These are phyloP conservation scores for Antheraea mylitta DNA, from an alignment of 1,140 invertebrate genomes.

Conservation along the genomic window DNA sequence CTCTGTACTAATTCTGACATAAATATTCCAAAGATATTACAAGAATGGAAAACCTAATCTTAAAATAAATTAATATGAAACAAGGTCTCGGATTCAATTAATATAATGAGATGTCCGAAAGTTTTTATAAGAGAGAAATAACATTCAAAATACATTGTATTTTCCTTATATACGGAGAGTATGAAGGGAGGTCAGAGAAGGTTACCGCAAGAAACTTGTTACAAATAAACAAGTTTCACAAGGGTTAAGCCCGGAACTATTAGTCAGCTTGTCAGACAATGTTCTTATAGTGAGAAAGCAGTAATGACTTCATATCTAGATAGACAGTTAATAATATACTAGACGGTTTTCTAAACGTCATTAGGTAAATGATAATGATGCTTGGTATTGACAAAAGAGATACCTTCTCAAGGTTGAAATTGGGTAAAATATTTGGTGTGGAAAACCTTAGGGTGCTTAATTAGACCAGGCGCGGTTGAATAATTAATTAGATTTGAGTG, in stretches of 20 bases:
- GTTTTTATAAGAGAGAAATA: neutral
- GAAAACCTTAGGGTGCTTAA: too few species aligned
- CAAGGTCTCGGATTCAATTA: neutral
- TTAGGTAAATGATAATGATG: too few species aligned
- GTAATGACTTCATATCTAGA: neutral
- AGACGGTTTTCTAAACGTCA: too few species aligned
- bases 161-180: too few species aligned
- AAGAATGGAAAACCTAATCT: neutral
- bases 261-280: neutral
- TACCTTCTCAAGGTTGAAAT: too few species aligned
- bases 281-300: neutral
- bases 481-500: too few species aligned
- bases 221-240: neutral
- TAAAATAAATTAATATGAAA: neutral
- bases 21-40: neutral
- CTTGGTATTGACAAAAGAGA: too few species aligned
- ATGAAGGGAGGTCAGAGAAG: neutral
- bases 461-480: too few species aligned
- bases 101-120: neutral
- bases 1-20: neutral
- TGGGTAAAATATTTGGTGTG: too few species aligned
- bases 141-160: neutral
- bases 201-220: neutral
- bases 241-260: neutral
- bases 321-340: neutral